Evolutionary conservation across 2,113 vertebrate species (phyloP).

Genomic region (Triplophysa siluroides): DNA sequence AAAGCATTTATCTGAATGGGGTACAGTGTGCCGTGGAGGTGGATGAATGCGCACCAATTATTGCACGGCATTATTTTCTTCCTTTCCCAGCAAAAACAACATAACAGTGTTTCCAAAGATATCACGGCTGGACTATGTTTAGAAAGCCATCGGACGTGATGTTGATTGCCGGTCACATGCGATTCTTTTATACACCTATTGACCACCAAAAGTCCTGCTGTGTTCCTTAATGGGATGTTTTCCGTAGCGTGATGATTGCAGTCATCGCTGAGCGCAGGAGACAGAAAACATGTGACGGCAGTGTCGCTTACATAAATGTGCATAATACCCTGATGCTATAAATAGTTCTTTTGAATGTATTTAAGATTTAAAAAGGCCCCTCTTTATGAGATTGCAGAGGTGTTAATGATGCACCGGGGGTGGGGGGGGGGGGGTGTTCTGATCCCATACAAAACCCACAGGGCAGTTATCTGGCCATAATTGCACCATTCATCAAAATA

Average conservation of each 20-base stretch:
- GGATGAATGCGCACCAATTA: conserved; percentile 11
- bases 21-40: background rate
- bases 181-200: background rate
- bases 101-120: conserved; percentile 46
- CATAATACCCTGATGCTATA: conserved; percentile 61
- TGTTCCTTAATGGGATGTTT: conserved; percentile 1
- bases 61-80: background rate
- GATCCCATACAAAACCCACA: conserved; percentile 58
- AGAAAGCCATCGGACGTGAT: conserved; percentile 1
- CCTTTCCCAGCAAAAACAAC: background rate
- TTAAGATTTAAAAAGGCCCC: conserved; percentile 56
- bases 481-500: conserved; percentile 73
- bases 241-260: conserved; percentile 31
- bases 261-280: conserved; percentile 24
- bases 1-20: conserved; percentile 27
- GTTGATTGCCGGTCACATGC: conserved; percentile 14
- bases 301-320: conserved; percentile 59
- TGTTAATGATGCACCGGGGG: conserved; percentile 55
- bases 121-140: conserved; percentile 42
- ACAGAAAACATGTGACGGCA: conserved; percentile 22
- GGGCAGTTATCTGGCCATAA: conserved; percentile 68
- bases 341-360: conserved; percentile 65
- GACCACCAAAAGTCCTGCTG: conserved; percentile 7
- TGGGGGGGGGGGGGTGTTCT: conserved; percentile 28
- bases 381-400: conserved; percentile 61